These are phyloP conservation scores for Drosophila santomea DNA, from an alignment of 1,140 invertebrate genomes.

Conservation along the genomic window DNA sequence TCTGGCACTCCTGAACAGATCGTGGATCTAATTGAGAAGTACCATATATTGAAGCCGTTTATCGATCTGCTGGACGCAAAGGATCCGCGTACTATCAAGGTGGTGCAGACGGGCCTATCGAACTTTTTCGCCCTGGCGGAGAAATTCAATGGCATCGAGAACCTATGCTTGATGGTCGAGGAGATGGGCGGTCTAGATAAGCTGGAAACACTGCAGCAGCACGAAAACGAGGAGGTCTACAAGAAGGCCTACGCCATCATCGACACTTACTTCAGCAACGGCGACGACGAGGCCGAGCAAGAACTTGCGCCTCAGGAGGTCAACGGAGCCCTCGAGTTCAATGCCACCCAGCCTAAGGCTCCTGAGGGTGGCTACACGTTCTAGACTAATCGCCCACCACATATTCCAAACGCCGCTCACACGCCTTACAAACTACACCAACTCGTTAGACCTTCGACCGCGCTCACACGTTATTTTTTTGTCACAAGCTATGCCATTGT, in stretches of 20 bases:
- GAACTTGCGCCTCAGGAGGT: conserved; percentile 81
- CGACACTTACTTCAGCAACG: conserved; percentile 92
- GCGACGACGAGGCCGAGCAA: conserved; percentile 84
- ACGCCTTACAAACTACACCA: conserved; percentile 16
- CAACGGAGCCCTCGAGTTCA: conserved; percentile 78
- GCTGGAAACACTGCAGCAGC: conserved; percentile 96
- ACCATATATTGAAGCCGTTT: conserved; percentile 94
- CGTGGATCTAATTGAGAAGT: conserved; percentile 91
- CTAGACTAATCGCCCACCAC: conserved; percentile 39
- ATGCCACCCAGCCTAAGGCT: conserved; percentile 68
- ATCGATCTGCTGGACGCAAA: conserved; percentile 92
- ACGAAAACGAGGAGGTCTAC: conserved; percentile 98
- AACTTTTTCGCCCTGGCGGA: conserved; percentile 90
- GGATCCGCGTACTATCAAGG: conserved; percentile 91
- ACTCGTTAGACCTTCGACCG: conserved; percentile 44
- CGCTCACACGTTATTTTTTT: conserved; percentile 38
- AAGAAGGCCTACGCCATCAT: conserved; percentile 92
- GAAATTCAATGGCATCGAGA: conserved; percentile 91
- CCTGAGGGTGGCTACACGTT: conserved; percentile 81
- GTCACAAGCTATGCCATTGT: conserved; percentile 16
- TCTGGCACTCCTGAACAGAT: conserved; percentile 95
- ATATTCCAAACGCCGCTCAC: conserved; percentile 7
- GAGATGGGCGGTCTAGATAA: conserved; percentile 96
- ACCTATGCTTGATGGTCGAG: conserved; percentile 92
- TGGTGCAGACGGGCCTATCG: conserved; percentile 94